A percentile compares a stretch with the other conserved stretches of the same genome.
phyloP scores from a whole-genome alignment of 2,113 vertebrate species.

The Cryptotis parvus region DNA sequence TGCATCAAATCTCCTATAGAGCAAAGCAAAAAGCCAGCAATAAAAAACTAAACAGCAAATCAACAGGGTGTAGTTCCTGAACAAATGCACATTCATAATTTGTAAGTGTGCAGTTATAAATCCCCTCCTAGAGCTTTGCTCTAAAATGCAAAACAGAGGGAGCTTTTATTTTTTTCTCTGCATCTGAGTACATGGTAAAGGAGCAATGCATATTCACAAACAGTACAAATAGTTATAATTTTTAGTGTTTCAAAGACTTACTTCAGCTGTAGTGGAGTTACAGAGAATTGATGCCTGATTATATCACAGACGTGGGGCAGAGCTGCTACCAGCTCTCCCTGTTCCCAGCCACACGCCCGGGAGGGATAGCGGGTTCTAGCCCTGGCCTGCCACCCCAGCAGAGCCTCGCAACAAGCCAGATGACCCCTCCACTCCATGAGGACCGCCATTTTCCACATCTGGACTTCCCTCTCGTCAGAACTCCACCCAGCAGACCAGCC shows the following conservation, averaged over 20 bases:
- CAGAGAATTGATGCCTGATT: neutral
- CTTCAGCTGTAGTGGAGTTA: neutral
- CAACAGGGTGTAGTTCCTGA: constrained; percentile 73
- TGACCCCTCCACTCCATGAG: too few relatives aligned
- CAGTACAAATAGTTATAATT: constrained; percentile 51
- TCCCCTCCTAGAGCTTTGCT: constrained; percentile 63
- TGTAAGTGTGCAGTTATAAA: constrained; percentile 74
- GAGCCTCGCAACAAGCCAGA: too few relatives aligned
- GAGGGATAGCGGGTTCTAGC: too few relatives aligned
- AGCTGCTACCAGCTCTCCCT: too few relatives aligned
- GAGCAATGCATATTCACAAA: constrained; percentile 39
- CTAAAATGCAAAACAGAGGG: constrained; percentile 46
- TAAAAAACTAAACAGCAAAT: constrained; percentile 74
- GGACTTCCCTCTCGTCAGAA: too few relatives aligned
- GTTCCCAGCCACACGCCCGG: too few relatives aligned
- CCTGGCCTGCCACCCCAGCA: too few relatives aligned
- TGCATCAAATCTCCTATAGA: constrained; percentile 60
- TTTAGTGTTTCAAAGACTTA: constrained; percentile 3
- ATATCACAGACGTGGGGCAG: too few relatives aligned
- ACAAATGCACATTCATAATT: constrained; percentile 76
- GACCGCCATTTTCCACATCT: too few relatives aligned
- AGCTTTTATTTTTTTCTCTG: constrained; percentile 59
- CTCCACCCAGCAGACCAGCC: too few relatives aligned
- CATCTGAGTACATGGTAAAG: constrained; percentile 66
- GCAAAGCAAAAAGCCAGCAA: constrained; percentile 71